Evolutionary conservation across 2,113 vertebrate genomes (phyloP).

Genomic region (Butorides virescens): DNA sequence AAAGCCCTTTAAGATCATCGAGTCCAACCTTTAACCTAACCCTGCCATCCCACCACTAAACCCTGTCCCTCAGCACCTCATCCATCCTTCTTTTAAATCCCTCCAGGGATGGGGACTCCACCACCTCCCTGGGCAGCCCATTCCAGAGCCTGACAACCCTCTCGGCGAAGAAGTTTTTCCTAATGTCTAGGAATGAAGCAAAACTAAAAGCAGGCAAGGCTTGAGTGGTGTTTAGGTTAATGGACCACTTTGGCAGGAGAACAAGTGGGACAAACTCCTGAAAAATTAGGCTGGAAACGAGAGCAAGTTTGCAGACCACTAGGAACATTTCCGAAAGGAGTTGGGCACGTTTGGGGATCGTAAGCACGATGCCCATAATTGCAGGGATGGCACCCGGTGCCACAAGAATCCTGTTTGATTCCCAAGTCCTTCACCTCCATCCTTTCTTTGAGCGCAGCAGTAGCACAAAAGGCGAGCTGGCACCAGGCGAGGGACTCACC

Average conservation of each 20-base stretch:
- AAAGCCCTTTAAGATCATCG: too few species aligned
- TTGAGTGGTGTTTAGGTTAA: neutral
- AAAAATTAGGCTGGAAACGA: neutral
- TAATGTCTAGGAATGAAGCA: too few species aligned
- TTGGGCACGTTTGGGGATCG: accelerated
- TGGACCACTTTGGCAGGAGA: neutral
- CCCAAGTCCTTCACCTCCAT: neutral
- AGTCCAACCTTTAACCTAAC: too few species aligned
- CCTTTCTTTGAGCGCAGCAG: neutral
- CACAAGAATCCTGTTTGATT: neutral
- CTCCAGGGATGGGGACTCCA: too few species aligned
- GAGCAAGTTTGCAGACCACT: neutral
- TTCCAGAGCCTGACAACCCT: too few species aligned
- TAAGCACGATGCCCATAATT: neutral
- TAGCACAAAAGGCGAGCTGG: neutral
- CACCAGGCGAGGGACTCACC: neutral
- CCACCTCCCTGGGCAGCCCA: too few species aligned
- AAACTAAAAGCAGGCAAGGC: neutral
- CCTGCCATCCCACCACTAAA: too few species aligned
- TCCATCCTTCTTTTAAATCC: too few species aligned
- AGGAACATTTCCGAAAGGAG: neutral
- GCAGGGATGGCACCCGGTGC: neutral
- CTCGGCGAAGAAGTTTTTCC: too few species aligned
- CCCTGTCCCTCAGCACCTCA: too few species aligned
- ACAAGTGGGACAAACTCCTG: neutral